Conservation (phyloP, 1,140 invertebrate species). For the Ceratoteleas bidentatus region DNA sequence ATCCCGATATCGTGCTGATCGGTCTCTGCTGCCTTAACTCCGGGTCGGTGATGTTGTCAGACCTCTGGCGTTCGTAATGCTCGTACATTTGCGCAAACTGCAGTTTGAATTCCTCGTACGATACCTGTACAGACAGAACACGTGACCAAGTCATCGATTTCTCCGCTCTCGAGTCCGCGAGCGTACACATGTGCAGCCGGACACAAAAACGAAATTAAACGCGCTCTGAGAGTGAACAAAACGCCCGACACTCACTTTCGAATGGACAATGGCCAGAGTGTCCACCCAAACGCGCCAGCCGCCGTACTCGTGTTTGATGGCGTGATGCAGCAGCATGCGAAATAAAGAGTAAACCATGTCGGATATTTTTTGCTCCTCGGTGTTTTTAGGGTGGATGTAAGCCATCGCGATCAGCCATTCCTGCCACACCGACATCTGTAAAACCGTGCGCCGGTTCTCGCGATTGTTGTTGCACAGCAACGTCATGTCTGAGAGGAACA, state of each 20-base stretch:
- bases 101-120: slow-evolving; percentile 97
- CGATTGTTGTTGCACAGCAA: slow-evolving; percentile 97
- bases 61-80: slow-evolving; percentile 95
- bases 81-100: slow-evolving; percentile 98
- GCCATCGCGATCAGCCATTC: slow-evolving; percentile 99
- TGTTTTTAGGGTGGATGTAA: slow-evolving; percentile 97
- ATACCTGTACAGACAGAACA: slow-evolving; percentile 83
- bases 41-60: slow-evolving; percentile 97
- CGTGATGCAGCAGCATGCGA: slow-evolving; percentile 98
- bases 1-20: slow-evolving; percentile 97
- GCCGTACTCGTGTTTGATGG: slow-evolving; percentile 99
- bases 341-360: slow-evolving; percentile 99
- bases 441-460: slow-evolving; percentile 97
- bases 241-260: slow-evolving; percentile 87
- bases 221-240: too few relatives aligned
- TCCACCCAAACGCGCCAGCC: slow-evolving; percentile 99
- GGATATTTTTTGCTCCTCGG: slow-evolving; percentile 97
- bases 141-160: neutral
- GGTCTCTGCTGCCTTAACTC: slow-evolving; percentile 94
- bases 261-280: slow-evolving; percentile 99
- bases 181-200: neutral
- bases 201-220: neutral
- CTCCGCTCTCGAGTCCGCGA: too few relatives aligned
- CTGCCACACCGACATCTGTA: slow-evolving; percentile 99
- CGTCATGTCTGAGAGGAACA: slow-evolving; percentile 98